Percentiles rank a stretch among this genome's conserved stretches.
Conservation (phyloP, 1,140 invertebrate species). For the Yoshiicerus persimilis region DNA sequence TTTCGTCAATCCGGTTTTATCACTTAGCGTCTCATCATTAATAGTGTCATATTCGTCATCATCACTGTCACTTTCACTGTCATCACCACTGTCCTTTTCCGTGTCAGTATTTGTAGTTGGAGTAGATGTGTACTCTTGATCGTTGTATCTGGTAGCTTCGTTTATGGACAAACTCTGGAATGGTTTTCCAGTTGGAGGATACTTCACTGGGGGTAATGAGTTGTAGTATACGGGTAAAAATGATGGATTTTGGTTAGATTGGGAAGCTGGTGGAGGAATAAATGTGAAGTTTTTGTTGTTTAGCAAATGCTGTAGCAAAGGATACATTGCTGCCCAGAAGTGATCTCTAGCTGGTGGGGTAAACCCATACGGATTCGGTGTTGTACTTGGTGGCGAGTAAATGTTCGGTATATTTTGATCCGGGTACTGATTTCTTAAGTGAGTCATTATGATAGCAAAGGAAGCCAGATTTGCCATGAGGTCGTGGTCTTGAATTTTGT, state of each 20-base stretch:
- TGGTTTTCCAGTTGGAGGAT: background rate
- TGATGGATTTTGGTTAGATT: background rate
- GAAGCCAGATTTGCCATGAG: constrained; percentile 39
- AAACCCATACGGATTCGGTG: background rate
- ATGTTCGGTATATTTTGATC: background rate
- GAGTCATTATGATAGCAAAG: constrained; percentile 36
- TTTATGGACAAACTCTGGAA: background rate
- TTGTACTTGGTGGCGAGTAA: background rate
- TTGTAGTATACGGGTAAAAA: no score
- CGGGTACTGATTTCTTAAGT: constrained; percentile 21
- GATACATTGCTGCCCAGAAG: constrained; percentile 28
- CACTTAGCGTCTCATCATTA: background rate
- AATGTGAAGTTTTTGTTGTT: constrained; percentile 23
- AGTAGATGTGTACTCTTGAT: background rate
- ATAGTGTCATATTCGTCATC: background rate
- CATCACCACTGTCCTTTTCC: background rate
- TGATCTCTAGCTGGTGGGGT: constrained; percentile 31
- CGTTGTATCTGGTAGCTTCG: background rate
- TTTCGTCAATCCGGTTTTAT: background rate
- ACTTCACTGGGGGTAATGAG: background rate
- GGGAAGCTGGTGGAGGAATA: background rate
- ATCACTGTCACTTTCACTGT: background rate
- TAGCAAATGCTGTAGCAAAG: constrained; percentile 25
- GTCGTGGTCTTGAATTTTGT: constrained; percentile 12
- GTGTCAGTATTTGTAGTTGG: background rate